Evolutionary conservation across 2,797 vertebrate genomes (phyloP), one percentile per base, ranked within the genome.

Genomic region (Acrossocheilus fasciatus): DNA sequence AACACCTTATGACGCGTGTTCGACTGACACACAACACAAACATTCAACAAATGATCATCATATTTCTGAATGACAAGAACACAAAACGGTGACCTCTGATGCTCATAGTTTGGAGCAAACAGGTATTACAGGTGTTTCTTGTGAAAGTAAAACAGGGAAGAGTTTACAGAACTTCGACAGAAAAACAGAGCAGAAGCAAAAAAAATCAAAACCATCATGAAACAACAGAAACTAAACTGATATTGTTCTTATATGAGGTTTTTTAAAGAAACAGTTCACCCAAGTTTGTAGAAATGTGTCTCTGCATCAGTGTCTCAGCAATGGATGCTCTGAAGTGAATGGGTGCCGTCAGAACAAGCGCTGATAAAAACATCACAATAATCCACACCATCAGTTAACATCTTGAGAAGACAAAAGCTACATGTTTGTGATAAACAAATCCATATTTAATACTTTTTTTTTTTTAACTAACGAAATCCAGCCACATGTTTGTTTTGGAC

Each of bases 1-100:
- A 99, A 94, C 14, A 99, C 98, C 94, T 99, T 99, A 90, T 99
- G 97, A 68, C 97, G 96, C 4, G 96, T 96, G 59, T 98, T 97
- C 81, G 97, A 97, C 98, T 99, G 93, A 52, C 57, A 82, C 50
- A 30, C 6, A 68, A 43, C 39, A 18, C 11, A 3, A 81, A 79
- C 7, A 73, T 81, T 47, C n/a, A 79, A 76, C 6, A 45, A 4
- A 9, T 4, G 8, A 47, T 4, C 52, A n/a, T 18, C 9, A 39
- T 7, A n/a, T 34, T 75, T 59, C 62, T 26, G 30, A 23, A 2
- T n/a, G 18, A 57, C 50, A 59, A 23, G 23, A 7, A 8, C 20
- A 36, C 76, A 76, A 0, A 75, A 75, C 74, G 1, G 5, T 4
- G 50, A 39, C 20, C 10, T 59, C 4, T n/a, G 15, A 23, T 17